Evolutionary conservation across 1,140 invertebrate species (phyloP).

Genomic region (Chymomyza costata): DNA sequence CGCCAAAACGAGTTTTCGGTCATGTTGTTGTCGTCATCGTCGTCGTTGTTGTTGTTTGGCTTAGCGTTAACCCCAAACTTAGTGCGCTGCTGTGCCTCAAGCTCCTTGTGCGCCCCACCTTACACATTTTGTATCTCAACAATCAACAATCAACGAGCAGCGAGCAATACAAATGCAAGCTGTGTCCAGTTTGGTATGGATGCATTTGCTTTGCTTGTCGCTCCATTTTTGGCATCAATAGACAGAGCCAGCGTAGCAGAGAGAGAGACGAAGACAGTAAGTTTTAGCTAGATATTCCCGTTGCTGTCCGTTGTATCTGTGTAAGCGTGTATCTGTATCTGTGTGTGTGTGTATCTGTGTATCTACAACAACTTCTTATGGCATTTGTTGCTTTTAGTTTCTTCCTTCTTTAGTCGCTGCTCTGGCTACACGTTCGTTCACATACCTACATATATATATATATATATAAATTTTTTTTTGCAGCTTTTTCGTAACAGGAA

Average conservation of each 20-base stretch:
- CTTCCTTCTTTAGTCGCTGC: no score
- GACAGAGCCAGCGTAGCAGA: no score
- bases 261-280: constrained; percentile 19
- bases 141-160: no score
- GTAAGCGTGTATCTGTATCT: constrained; percentile 3
- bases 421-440: no score
- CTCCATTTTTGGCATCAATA: constrained; percentile 40
- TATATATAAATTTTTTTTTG: not conserved
- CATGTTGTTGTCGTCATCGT: constrained; percentile 12
- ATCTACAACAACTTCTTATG: constrained; percentile 6
- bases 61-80: no score
- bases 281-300: constrained; percentile 15
- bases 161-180: no score
- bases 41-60: constrained; percentile 20
- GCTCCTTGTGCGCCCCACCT: no score
- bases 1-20: constrained; percentile 42
- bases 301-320: constrained; percentile 16
- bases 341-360: constrained; percentile 3
- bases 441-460: not conserved
- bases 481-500: constrained; percentile 11
- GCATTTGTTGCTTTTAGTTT: constrained; percentile 6
- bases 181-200: no score
- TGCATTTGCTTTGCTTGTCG: no score
- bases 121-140: no score
- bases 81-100: no score